Conservation (phyloP, 35 echinoderm and acorn worm genomes). For the Lytechinus pictus region DNA sequence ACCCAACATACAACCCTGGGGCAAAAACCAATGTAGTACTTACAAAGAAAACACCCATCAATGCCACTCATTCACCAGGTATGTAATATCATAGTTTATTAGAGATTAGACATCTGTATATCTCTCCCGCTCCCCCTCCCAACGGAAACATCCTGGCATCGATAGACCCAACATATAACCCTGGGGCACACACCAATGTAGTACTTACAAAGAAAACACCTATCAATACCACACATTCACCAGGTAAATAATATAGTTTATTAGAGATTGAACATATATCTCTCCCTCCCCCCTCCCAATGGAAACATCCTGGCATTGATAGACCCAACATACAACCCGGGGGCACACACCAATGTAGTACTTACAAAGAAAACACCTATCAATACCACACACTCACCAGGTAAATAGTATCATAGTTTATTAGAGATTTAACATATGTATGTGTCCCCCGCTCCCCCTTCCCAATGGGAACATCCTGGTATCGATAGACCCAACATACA, state of each 20-base stretch:
- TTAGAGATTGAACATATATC: too few relatives aligned
- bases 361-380: conserved; percentile 39
- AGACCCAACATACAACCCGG: conserved; percentile 58
- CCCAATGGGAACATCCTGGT: too few relatives aligned
- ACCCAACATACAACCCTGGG: conserved; percentile 53
- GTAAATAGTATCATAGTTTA: not conserved
- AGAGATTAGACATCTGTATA: too few relatives aligned
- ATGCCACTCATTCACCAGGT: not conserved
- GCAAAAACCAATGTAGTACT: conserved; percentile 58
- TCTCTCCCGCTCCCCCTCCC: not conserved
- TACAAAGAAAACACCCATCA: conserved; percentile 22
- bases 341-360: conserved; percentile 49
- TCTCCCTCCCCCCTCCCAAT: not conserved
- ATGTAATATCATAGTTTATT: not conserved
- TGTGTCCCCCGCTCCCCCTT: too few relatives aligned
- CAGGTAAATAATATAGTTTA: not conserved
- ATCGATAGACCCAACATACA: conserved; percentile 51
- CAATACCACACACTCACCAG: not conserved
- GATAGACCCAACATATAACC: conserved; percentile 63
- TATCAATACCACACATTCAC: not conserved
- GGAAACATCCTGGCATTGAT: conserved; percentile 51
- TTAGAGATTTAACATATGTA: too few relatives aligned
- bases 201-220: conserved; percentile 50
- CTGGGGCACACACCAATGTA: conserved; percentile 33
- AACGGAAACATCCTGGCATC: conserved; percentile 50